Conservation (phyloP, 1,140 invertebrate species). For the Parapsyche elsis region DNA sequence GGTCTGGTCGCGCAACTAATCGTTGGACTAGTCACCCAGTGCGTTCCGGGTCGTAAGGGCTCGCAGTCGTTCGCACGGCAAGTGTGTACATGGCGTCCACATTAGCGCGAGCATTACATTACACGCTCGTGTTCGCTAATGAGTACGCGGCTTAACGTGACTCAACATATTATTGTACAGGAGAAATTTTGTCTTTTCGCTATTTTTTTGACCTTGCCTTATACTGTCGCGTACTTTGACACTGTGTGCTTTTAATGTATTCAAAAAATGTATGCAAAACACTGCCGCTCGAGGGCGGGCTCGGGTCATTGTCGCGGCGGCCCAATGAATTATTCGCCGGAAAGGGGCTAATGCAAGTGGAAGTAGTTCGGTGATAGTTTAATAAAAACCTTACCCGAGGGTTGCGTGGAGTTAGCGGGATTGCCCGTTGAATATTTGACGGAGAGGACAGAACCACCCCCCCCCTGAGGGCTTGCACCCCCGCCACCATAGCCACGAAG, state of each 20-base stretch:
- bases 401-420: slow-evolving; percentile 43
- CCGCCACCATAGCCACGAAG: neutral
- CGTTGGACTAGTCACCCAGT: too few species aligned
- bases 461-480: neutral
- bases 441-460: neutral
- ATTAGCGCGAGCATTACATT: too few species aligned
- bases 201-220: too few species aligned
- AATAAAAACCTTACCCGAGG: slow-evolving; percentile 31
- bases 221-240: too few species aligned
- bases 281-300: neutral
- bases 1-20: too few species aligned
- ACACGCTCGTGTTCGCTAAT: too few species aligned
- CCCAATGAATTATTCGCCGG: neutral
- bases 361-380: slow-evolving; percentile 40
- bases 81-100: too few species aligned
- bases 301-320: slow-evolving; percentile 2
- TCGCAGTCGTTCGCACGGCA: too few species aligned
- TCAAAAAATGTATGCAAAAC: slow-evolving; percentile 16
- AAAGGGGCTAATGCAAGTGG: slow-evolving; percentile 29
- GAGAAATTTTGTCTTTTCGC: too few species aligned
- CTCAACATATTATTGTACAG: too few species aligned
- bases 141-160: too few species aligned
- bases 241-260: neutral
- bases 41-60: too few species aligned
- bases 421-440: slow-evolving; percentile 50